Evolutionary conservation across 1,140 invertebrate species (phyloP).

Genomic region (Triops cancriformis): DNA sequence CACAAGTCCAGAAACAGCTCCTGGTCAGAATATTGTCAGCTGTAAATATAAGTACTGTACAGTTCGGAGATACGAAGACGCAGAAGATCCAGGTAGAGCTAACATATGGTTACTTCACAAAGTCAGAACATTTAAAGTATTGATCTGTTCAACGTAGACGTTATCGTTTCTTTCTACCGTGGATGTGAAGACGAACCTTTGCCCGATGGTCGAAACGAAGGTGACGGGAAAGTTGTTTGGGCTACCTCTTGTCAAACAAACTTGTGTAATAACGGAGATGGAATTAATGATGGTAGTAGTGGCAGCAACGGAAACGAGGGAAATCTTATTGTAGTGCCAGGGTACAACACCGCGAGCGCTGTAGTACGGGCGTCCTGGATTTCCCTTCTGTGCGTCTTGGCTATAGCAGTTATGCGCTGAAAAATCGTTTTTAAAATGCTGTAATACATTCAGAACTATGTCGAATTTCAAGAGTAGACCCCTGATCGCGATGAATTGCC

Average conservation of each 20-base stretch:
- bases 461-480: too few species aligned
- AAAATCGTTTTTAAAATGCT: too few species aligned
- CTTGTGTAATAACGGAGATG: constrained; percentile 19
- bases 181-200: constrained; percentile 20
- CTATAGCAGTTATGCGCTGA: neutral
- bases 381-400: neutral
- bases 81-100: constrained; percentile 14
- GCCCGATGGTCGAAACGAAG: constrained; percentile 16
- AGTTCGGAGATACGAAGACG: constrained; percentile 17
- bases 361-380: neutral
- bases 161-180: constrained; percentile 9
- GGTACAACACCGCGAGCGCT: neutral
- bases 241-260: constrained; percentile 15
- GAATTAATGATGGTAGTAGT: constrained; percentile 12
- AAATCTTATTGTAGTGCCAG: constrained; percentile 15
- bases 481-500: too few species aligned
- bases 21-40: neutral
- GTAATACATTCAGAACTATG: too few species aligned
- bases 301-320: neutral
- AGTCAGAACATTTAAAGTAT: neutral
- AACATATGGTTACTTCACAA: neutral
- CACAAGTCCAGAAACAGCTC: neutral
- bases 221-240: constrained; percentile 7
- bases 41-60: constrained; percentile 22
- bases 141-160: neutral